A percentile compares a stretch with the other conserved stretches of the same genome.
These are phyloP conservation scores for Microchrysa polita DNA, from an alignment of 2,888 invertebrate species.

Conservation along the genomic window DNA sequence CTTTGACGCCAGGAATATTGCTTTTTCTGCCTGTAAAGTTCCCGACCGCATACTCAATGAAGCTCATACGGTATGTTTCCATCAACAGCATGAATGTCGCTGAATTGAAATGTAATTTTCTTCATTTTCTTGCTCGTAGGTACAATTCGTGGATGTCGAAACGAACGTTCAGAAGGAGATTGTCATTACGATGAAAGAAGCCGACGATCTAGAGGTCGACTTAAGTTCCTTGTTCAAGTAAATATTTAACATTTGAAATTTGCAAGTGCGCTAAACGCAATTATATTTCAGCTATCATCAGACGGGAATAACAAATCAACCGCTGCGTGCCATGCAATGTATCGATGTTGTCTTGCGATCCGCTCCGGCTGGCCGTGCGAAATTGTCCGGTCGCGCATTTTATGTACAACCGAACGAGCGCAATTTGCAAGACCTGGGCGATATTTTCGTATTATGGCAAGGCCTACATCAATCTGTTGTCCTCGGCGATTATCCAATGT, in stretches of 20 bases:
- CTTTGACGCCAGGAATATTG: slow-evolving; percentile 78
- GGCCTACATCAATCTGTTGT: slow-evolving; percentile 94
- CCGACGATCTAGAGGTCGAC: slow-evolving; percentile 55
- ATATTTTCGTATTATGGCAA: slow-evolving; percentile 89
- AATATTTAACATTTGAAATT: slow-evolving; percentile 8
- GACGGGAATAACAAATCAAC: slow-evolving; percentile 60
- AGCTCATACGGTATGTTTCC: neutral
- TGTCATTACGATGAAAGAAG: slow-evolving; percentile 57
- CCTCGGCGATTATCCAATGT: slow-evolving; percentile 85
- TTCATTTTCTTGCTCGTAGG: slow-evolving; percentile 20
- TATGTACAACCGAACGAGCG: slow-evolving; percentile 68
- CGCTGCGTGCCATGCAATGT: slow-evolving; percentile 67
- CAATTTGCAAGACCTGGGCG: slow-evolving; percentile 68
- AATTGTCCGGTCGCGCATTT: slow-evolving; percentile 72
- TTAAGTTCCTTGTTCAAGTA: slow-evolving; percentile 57
- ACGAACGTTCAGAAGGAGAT: slow-evolving; percentile 44
- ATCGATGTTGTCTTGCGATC: slow-evolving; percentile 74
- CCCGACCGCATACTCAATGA: neutral
- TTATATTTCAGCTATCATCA: slow-evolving; percentile 56
- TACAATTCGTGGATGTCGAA: slow-evolving; percentile 51
- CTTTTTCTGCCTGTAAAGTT: slow-evolving; percentile 64
- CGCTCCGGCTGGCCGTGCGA: slow-evolving; percentile 59
- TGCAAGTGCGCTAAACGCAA: neutral
- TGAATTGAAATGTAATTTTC: neutral
- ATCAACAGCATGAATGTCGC: neutral